These are phyloP conservation scores for Prosopocoilus inquinatus DNA, from an alignment of 2,888 invertebrate species.

Conservation along the genomic window DNA sequence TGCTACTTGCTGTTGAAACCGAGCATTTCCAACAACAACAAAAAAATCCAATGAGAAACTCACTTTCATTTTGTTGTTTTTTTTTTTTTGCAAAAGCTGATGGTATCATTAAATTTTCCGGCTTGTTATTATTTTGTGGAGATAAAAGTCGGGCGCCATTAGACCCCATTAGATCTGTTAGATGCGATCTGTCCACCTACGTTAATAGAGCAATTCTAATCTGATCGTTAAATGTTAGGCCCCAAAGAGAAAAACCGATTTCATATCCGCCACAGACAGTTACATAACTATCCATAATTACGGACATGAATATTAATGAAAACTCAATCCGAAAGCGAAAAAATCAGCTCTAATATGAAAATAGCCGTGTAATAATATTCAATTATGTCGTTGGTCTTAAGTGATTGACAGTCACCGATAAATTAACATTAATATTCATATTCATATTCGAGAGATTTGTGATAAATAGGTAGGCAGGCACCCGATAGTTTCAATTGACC, in stretches of 20 bases:
- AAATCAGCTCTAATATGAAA: constrained; percentile 34
- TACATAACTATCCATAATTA: constrained; percentile 25
- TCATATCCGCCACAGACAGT: constrained; percentile 17
- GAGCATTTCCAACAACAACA: no score
- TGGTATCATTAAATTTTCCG: no score
- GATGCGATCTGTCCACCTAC: not conserved
- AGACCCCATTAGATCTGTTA: not conserved
- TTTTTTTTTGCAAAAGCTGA: no score
- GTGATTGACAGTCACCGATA: constrained; percentile 4
- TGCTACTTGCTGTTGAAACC: no score
- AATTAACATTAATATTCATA: constrained; percentile 4
- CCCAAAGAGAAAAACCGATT: constrained; percentile 24
- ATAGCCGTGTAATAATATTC: constrained; percentile 36
- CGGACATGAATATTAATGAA: constrained; percentile 24
- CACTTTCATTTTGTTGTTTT: no score
- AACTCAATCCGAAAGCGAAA: constrained; percentile 22
- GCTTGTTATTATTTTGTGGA: no score
- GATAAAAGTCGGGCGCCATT: no score
- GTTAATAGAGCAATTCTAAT: constrained; percentile 3
- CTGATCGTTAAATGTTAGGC: constrained; percentile 6
- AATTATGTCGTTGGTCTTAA: constrained; percentile 35
- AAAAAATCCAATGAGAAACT: no score
- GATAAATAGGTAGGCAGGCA: constrained; percentile 1
- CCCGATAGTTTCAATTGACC: not conserved
- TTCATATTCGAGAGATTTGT: not conserved